These are phyloP conservation scores for Drosophila cardini DNA, from an alignment of 1,140 invertebrate species.

Conservation along the genomic window DNA sequence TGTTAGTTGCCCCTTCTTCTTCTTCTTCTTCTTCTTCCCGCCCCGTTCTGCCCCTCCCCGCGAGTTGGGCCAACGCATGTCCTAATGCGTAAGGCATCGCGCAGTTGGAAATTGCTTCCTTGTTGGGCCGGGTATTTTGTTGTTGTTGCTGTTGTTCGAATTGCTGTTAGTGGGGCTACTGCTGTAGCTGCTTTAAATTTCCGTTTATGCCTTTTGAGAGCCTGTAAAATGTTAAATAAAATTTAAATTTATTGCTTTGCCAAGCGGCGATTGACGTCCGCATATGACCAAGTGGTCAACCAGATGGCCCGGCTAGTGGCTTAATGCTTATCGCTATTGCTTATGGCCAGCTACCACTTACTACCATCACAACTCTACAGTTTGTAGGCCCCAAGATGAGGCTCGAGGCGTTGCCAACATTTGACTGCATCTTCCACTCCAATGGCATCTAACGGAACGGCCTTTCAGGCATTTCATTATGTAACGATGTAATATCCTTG, in stretches of 20 bases:
- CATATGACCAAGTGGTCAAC: slow-evolving; percentile 53
- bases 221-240: slow-evolving; percentile 84
- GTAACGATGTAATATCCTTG: slow-evolving; percentile 29
- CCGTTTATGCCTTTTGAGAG: slow-evolving; percentile 81
- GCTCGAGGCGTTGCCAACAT: slow-evolving; percentile 6
- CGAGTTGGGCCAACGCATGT: slow-evolving; percentile 69
- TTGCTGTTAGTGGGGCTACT: slow-evolving; percentile 42
- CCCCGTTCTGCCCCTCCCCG: not conserved
- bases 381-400: not conserved
- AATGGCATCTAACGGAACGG: slow-evolving; percentile 23
- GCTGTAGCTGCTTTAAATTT: slow-evolving; percentile 70
- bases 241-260: slow-evolving; percentile 79
- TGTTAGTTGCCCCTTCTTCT: slow-evolving; percentile 52
- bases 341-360: slow-evolving; percentile 48
- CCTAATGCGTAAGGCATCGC: slow-evolving; percentile 71
- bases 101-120: slow-evolving; percentile 71
- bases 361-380: slow-evolving; percentile 5
- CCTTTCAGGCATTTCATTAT: not conserved
- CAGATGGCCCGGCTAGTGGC: slow-evolving; percentile 27
- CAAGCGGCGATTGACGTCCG: slow-evolving; percentile 72
- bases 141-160: slow-evolving; percentile 25
- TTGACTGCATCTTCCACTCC: slow-evolving; percentile 16
- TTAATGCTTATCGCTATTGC: slow-evolving; percentile 52
- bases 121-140: slow-evolving; percentile 56
- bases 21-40: not conserved